Evolutionary conservation across 1,140 invertebrate genomes (phyloP).

Genomic region (Macrotrachela quadricornifera): DNA sequence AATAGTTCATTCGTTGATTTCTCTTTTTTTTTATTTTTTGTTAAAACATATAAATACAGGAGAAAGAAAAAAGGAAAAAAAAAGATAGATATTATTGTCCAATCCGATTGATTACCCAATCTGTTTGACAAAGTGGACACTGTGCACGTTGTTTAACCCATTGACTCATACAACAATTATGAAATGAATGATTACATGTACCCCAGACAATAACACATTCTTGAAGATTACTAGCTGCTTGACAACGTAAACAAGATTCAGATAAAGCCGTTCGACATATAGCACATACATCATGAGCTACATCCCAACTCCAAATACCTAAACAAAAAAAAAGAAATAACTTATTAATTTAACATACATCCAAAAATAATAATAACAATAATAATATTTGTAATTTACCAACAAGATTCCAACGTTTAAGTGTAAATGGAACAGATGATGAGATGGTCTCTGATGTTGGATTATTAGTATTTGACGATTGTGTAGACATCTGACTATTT

Average conservation of each 20-base stretch:
- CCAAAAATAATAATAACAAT: too few species aligned
- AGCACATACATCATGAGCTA: slow-evolving; percentile 91
- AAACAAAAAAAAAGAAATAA: too few species aligned
- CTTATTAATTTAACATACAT: too few species aligned
- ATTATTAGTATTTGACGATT: background rate
- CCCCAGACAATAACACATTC: slow-evolving; percentile 45
- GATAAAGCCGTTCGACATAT: slow-evolving; percentile 83
- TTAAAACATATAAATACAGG: too few species aligned
- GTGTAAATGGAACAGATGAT: background rate
- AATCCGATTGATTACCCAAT: slow-evolving; percentile 91
- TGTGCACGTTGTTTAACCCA: slow-evolving; percentile 92
- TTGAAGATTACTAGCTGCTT: slow-evolving; percentile 78
- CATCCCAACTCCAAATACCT: slow-evolving; percentile 91
- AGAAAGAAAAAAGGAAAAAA: too few species aligned
- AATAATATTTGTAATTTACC: background rate
- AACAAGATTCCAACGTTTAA: slow-evolving; percentile 7
- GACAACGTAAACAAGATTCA: slow-evolving; percentile 83
- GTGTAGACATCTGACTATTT: too few species aligned
- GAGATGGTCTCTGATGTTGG: background rate
- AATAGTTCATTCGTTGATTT: too few species aligned
- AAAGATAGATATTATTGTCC: slow-evolving; percentile 46
- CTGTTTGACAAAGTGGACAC: slow-evolving; percentile 88
- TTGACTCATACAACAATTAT: slow-evolving; percentile 78
- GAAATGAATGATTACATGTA: slow-evolving; percentile 68
- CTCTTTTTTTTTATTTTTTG: too few species aligned